Base-by-base conservation (phyloP, 2,888 invertebrate species). In the Erebia palarica region DNA sequence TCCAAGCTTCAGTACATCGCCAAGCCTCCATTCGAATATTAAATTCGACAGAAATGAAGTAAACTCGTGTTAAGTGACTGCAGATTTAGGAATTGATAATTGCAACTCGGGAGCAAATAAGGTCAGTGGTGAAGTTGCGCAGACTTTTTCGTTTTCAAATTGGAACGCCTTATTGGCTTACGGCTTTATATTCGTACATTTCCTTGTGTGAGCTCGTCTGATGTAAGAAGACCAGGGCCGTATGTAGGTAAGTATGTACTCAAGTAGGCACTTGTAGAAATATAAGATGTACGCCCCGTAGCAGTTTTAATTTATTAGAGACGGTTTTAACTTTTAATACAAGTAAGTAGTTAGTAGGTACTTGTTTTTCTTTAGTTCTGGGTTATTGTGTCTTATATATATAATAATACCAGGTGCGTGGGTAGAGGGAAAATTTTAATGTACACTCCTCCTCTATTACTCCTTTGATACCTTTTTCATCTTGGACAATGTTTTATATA, bases 31-130 rank as follows among this genome's bases (percentile, higher is more conserved):
- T 84, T 87, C 84, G 84, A 84, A 87, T 84, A 87, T 84, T 82
- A 85, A 87, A 88, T 88, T 86, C 86, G 82, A 86, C 86, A 90
- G 92, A 92, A 89, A 92, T 92, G 92, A 86, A 85, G 88, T 84
- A 85, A 89, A 86, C 85, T 81, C 84, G 88, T 86, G 86, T 84
- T 82, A 87, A 91, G 91, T 91, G 89, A 88, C 85, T 82, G 79
- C 79, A 74, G 74, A 73, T 73, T 72, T 72, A 70, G 72, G 70
- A 72, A 75, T 76, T 73, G 58, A 71, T 75, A 76, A 69, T 71
- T 71, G 58, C 60, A 70, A 75, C 69, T 68, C 68, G 73, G 72
- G 68, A 73, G 67, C 53, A 64, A 65, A 71, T 59, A 78, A 78
- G 76, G 78, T 79, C 75, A 78, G 78, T 78, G 73, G 60, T 70